A percentile compares a stretch with the other conserved stretches of the same genome.
Evolutionary conservation across 2,113 vertebrate species (phyloP).

Genomic region (Rhinogobius similis): DNA sequence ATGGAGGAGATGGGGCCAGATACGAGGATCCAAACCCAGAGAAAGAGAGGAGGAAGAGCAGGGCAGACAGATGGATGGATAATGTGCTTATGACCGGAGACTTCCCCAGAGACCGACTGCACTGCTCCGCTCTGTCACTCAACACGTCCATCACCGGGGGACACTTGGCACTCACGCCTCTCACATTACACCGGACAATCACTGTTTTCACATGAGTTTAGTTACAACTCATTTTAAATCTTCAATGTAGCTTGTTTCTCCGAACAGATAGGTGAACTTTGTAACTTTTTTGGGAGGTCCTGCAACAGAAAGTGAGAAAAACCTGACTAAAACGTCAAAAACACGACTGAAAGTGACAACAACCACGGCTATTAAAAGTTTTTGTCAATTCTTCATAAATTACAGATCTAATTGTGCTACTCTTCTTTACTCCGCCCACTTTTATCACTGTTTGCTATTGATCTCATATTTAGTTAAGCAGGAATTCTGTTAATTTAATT

Average conservation of each 20-base stretch:
- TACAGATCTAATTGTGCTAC: too few species aligned
- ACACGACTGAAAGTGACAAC: too few species aligned
- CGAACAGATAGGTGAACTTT: too few species aligned
- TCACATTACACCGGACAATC: slow-evolving; percentile 8
- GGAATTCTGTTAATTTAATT: too few species aligned
- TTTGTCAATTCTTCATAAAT: too few species aligned
- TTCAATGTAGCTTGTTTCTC: background rate
- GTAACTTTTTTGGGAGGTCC: too few species aligned
- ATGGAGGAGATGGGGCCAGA: slow-evolving; percentile 7
- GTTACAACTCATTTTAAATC: background rate
- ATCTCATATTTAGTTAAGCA: too few species aligned
- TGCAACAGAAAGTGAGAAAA: too few species aligned
- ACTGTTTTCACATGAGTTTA: background rate
- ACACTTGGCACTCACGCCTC: slow-evolving; percentile 16
- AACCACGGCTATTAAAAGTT: too few species aligned
- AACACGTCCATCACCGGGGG: slow-evolving; percentile 22
- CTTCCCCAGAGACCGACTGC: slow-evolving; percentile 37
- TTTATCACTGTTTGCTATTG: too few species aligned
- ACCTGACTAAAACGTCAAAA: too few species aligned
- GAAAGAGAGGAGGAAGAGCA: slow-evolving; percentile 29
- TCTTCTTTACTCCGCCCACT: too few species aligned
- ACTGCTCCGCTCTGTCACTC: slow-evolving; percentile 49
- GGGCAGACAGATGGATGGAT: slow-evolving; percentile 57
- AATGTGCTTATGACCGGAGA: slow-evolving; percentile 54
- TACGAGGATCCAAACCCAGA: slow-evolving; percentile 6